These are phyloP conservation scores for Hippoglossus hippoglossus DNA, from an alignment of 2,797 vertebrate species.

Conservation along the genomic window DNA sequence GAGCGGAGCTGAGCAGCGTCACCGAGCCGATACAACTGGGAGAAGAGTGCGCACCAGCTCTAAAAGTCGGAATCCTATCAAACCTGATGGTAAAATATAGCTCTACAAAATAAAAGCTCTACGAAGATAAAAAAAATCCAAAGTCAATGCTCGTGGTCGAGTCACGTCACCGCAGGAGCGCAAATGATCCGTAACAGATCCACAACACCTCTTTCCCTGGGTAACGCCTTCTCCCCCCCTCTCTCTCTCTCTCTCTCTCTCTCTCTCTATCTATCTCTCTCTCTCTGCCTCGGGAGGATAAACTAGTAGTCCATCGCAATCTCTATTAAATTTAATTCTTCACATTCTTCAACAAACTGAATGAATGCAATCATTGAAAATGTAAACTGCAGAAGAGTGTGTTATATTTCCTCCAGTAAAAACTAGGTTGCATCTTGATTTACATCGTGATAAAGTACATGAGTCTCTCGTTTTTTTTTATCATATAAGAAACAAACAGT, in stretches of 20 bases:
- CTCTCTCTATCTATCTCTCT: conserved; percentile 22
- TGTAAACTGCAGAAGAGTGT: too few species aligned
- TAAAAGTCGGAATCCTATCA: neutral
- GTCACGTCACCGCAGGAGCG: neutral
- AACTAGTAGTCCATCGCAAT: conserved; percentile 5
- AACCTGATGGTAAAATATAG: neutral
- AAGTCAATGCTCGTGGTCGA: neutral
- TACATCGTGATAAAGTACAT: too few species aligned
- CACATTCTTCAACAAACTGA: neutral
- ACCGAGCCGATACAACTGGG: neutral
- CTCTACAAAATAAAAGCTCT: neutral
- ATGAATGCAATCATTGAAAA: too few species aligned
- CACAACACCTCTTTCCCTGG: conserved; percentile 15
- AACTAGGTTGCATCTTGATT: too few species aligned
- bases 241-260: conserved; percentile 7
- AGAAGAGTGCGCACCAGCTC: neutral
- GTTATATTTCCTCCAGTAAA: too few species aligned
- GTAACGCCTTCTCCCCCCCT: conserved; percentile 53
- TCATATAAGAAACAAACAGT: too few species aligned
- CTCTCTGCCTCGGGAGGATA: conserved; percentile 1
- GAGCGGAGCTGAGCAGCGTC: neutral
- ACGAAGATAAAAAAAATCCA: neutral
- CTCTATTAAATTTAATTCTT: conserved; percentile 9
- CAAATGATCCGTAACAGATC: conserved; percentile 15
- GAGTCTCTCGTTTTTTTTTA: too few species aligned